Base-by-base conservation (phyloP, 2,888 invertebrate species). In the Clistopyga incitator region DNA sequence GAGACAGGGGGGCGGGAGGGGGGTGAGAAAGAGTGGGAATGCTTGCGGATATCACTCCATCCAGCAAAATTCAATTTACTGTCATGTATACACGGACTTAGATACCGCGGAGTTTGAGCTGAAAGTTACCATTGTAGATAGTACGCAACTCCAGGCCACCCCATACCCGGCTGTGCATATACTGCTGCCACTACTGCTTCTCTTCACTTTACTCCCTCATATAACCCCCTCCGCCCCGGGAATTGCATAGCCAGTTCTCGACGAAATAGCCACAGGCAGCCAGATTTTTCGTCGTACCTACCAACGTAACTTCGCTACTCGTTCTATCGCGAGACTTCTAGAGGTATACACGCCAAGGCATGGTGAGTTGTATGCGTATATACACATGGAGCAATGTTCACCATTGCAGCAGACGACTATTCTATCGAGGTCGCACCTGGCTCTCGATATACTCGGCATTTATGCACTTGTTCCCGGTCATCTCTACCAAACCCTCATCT, bases 31-130 rank as follows among this genome's bases (percentile, higher is more conserved):
- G 76, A 84, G 83, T 74, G 64, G 68, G 78, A 74, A 68, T 81
- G 65, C 81, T 84, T 74, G 23, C 77, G 72, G 80, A 84, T 84
- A 84, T 84, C 81, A 81, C 84, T 84, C 84, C 78, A 84, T 84
- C 84, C 78, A 78, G 81, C 78, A 82, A 86, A 86, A 86, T 86
- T 86, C 86, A 86, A 86, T 86, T 86, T 86, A 85, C 85, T 70
- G 83, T 86, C 85, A 78, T 83, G 84, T 82, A 81, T 81, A 84
- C 80, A 83, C 72, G 77, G 84, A 81, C 85, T 86, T 84, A 79
- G 78, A 84, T 84, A 84, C 82, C 83, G 72, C 78, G 70, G 67
- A 79, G 47, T 56, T 78, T 75, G 75, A 71, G 52, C 56, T 84
- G 84, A 81, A 85, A 86, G 83, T 86, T 85, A 64, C 64, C 82